Conservation (phyloP, 1,140 invertebrate genomes). For the Apis cerana region DNA sequence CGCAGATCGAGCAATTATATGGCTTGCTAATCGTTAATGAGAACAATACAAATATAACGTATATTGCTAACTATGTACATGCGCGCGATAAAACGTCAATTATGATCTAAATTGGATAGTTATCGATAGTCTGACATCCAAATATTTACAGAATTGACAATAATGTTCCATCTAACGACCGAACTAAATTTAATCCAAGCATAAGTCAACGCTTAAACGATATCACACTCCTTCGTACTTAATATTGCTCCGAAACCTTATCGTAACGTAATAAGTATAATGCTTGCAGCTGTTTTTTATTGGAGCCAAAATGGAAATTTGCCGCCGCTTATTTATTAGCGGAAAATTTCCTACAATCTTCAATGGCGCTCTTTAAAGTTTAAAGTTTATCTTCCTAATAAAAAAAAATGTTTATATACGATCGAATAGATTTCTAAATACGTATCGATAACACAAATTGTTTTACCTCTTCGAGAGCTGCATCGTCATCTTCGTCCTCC, state of each 20-base stretch:
- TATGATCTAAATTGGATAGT: constrained; percentile 11
- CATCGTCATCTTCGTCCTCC: constrained; percentile 83
- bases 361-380: not conserved
- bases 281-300: not conserved
- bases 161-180: not conserved
- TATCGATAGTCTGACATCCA: constrained; percentile 15
- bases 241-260: not conserved
- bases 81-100: constrained; percentile 3
- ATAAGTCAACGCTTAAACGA: not conserved
- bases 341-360: constrained; percentile 26
- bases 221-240: not conserved
- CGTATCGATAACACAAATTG: not conserved
- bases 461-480: constrained; percentile 84
- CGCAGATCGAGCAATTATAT: not conserved
- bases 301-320: not conserved
- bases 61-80: not conserved
- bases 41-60: not conserved
- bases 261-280: not conserved
- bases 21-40: constrained; percentile 17
- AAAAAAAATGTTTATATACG: no score
- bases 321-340: not conserved
- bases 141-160: constrained; percentile 2
- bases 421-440: not conserved
- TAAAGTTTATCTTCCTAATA: not conserved
- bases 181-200: not conserved